A percentile compares a stretch with the other conserved stretches of the same genome.
Evolutionary conservation across 2,888 invertebrate genomes (phyloP).

Genomic region (Lissocephala sabroskyi): DNA sequence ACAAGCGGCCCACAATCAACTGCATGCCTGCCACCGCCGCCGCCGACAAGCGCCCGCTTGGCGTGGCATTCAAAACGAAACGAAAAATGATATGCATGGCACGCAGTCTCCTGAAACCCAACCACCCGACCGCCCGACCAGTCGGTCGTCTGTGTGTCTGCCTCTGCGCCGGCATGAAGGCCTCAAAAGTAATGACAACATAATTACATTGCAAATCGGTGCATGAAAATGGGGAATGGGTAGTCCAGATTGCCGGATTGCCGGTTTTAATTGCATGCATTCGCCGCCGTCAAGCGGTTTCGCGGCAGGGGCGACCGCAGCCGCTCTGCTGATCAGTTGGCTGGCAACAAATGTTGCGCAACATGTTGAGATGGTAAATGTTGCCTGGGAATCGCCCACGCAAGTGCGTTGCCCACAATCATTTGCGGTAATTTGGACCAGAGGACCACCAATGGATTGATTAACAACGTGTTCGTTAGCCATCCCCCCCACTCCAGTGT

Average conservation of each 20-base stretch:
- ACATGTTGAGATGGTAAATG: constrained; percentile 30
- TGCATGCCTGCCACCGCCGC: not conserved
- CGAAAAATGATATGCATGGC: constrained; percentile 3
- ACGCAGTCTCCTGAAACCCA: not conserved
- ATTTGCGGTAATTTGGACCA: constrained; percentile 52
- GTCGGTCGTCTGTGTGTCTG: too few species aligned
- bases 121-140: too few species aligned
- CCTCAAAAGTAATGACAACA: constrained; percentile 48
- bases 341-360: constrained; percentile 16
- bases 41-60: not conserved
- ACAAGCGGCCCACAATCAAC: not conserved
- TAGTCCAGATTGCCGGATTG: not conserved
- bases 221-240: constrained; percentile 18
- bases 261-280: constrained; percentile 47
- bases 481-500: too few species aligned
- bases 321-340: too few species aligned
- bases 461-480: constrained; percentile 60
- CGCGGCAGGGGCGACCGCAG: not conserved
- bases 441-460: constrained; percentile 58
- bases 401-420: too few species aligned
- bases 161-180: constrained; percentile 1
- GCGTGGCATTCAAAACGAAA: not conserved
- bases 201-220: constrained; percentile 50
- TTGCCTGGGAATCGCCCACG: too few species aligned
- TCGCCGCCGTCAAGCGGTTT: too few species aligned